phyloP scores from a whole-genome alignment of 1,140 invertebrate species.

The Tetraneura akinire region DNA sequence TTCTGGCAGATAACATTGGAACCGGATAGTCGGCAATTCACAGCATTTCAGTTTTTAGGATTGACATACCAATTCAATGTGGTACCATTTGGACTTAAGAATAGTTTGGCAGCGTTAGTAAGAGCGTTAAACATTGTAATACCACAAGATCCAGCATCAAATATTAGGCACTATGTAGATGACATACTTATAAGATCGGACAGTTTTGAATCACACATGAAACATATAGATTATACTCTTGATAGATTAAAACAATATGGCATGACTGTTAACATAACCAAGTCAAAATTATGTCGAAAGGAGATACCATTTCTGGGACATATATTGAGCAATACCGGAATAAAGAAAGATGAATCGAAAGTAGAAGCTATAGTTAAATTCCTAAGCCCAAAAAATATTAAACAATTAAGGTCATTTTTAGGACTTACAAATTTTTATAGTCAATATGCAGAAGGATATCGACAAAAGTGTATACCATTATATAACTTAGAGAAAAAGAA shows the following conservation, averaged over 20 bases:
- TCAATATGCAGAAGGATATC: too few relatives aligned
- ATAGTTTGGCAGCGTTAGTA: not conserved
- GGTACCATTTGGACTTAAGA: not conserved
- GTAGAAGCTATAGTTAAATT: too few relatives aligned
- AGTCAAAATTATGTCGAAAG: not conserved
- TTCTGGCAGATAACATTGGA: not conserved
- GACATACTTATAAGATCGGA: not conserved
- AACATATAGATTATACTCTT: not conserved
- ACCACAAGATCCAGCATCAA: not conserved
- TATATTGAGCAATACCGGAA: not conserved
- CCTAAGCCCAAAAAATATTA: too few relatives aligned
- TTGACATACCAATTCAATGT: not conserved
- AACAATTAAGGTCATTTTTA: too few relatives aligned
- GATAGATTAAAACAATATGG: not conserved
- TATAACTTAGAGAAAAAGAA: too few relatives aligned
- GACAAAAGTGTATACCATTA: too few relatives aligned
- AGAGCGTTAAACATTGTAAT: not conserved
- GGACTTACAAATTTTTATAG: too few relatives aligned
- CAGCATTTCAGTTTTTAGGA: not conserved
- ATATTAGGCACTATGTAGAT: not conserved
- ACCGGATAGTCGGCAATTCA: not conserved
- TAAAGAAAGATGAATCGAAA: not conserved
- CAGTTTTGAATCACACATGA: not conserved
- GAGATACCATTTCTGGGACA: constrained; percentile 1
- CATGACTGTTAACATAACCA: not conserved